Conservation (phyloP, 2,888 invertebrate species). For the Coenonympha arcania region DNA sequence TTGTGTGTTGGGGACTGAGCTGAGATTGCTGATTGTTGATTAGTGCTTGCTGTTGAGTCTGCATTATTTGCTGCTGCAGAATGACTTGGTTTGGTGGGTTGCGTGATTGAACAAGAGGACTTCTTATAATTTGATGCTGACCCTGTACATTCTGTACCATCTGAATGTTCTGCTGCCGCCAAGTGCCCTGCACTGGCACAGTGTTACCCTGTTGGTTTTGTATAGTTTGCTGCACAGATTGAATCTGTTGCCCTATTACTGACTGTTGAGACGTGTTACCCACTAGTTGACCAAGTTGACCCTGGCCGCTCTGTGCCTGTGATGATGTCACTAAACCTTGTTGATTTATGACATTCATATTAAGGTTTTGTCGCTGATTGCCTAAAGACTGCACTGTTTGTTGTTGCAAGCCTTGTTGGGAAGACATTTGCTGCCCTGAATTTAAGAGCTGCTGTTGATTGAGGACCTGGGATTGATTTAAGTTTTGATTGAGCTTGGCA, state of each 20-base stretch:
- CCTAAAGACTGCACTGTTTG: slow-evolving; percentile 61
- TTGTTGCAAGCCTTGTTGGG: slow-evolving; percentile 61
- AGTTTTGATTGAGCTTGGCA: slow-evolving; percentile 62
- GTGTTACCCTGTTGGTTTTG: slow-evolving; percentile 55
- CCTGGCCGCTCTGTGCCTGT: slow-evolving; percentile 52
- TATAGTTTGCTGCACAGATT: slow-evolving; percentile 64
- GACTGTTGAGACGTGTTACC: slow-evolving; percentile 54
- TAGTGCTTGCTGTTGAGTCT: slow-evolving; percentile 65
- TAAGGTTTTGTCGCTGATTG: slow-evolving; percentile 63
- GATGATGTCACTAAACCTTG: slow-evolving; percentile 58
- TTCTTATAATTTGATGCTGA: slow-evolving; percentile 68
- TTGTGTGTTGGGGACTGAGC: slow-evolving; percentile 70
- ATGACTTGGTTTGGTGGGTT: slow-evolving; percentile 71
- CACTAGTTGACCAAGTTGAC: slow-evolving; percentile 66
- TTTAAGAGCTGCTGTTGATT: slow-evolving; percentile 66
- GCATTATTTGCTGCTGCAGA: slow-evolving; percentile 75
- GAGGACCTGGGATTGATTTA: slow-evolving; percentile 60
- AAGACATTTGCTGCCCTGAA: slow-evolving; percentile 48
- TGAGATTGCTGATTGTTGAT: slow-evolving; percentile 64
- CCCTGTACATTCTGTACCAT: slow-evolving; percentile 72
- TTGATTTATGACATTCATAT: slow-evolving; percentile 63
- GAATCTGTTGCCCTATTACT: slow-evolving; percentile 67
- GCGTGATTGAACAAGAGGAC: slow-evolving; percentile 62
- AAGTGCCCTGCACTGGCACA: slow-evolving; percentile 56
- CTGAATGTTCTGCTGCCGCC: slow-evolving; percentile 70